Percentiles rank a stretch among this genome's conserved stretches.
Conservation (phyloP, 2,113 vertebrate genomes). For the Apaloderma vittatum region DNA sequence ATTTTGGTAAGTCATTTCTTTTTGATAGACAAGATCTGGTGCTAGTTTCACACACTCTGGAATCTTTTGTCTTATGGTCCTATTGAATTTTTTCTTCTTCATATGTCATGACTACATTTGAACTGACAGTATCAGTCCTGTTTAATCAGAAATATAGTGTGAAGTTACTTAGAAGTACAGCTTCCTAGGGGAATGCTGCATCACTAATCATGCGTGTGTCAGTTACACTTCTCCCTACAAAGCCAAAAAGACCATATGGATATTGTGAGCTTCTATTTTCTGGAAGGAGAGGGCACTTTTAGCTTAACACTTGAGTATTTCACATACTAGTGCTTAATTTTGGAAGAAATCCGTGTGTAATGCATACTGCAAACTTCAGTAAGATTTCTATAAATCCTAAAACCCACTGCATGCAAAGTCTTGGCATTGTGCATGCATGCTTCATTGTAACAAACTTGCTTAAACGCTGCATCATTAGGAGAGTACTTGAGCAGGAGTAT, state of each 20-base stretch:
- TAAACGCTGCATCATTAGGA: not conserved
- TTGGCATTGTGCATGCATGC: not conserved
- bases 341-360: not conserved
- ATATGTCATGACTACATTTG: not conserved
- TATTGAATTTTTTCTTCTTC: not conserved
- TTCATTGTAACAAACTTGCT: not conserved
- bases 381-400: constrained; percentile 20
- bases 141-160: not conserved
- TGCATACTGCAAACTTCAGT: not conserved
- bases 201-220: not conserved
- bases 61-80: not conserved
- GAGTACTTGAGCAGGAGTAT: not conserved
- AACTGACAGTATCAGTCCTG: not conserved
- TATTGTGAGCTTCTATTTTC: not conserved
- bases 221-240: not conserved
- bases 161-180: not conserved
- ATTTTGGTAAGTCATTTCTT: not conserved
- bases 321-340: not conserved
- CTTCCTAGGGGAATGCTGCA: not conserved
- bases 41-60: not conserved
- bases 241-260: not conserved
- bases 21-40: not conserved
- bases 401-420: not conserved
- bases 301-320: not conserved
- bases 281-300: not conserved